Base-by-base conservation (phyloP, 2,797 vertebrate species). In the Eptatretus atami region DNA sequence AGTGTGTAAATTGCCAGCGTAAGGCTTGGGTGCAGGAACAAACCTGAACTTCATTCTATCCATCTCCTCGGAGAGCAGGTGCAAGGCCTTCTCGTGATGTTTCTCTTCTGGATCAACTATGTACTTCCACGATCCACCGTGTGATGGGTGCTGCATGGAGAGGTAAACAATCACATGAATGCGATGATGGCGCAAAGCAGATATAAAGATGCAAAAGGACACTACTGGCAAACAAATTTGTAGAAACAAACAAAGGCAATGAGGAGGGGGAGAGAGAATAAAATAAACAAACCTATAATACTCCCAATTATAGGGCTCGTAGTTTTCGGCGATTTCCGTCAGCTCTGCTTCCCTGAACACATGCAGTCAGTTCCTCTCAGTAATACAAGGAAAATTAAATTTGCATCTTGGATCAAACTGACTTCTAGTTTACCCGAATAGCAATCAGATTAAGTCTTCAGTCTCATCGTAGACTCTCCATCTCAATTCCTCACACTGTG, bases 221-320 rank as follows among this genome's bases (percentile, higher is more conserved):
- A 44, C 31, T 44, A 44, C 31, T 44, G 4, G 31, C 4, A 5
- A 44, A 44, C 31, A 44, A 44, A 44, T 8, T 44, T 44, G 31
- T 44, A 44, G 4, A 44, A 44, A n/a, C n/a, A n/a, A 8, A 44
- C 6, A 44, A 44, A 44, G 31, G 31, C 31, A 44, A 8, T 44
- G 31, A 44, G 31, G 31, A 8, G 31, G 31, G 31, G 31, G 31
- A 6, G 31, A 44, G 6, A 44, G 31, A 44, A 31, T 14, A 53
- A 9, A 1, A 53, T 15, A 19, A n/a, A 61, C 57, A 61, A n/a
- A 80, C 79, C 72, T 75, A 68, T 72, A 73, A 66, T 81, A 81
- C 31, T 98, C 90, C 85, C 85, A 98, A 69, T 85, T 67, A 2
- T 98, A 83, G n/a, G 90, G 87, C 66, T 79, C 60, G 57, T 98